These are phyloP conservation scores for Doryteuthis pealeii DNA, from an alignment of 1,140 invertebrate species.

Conservation along the genomic window DNA sequence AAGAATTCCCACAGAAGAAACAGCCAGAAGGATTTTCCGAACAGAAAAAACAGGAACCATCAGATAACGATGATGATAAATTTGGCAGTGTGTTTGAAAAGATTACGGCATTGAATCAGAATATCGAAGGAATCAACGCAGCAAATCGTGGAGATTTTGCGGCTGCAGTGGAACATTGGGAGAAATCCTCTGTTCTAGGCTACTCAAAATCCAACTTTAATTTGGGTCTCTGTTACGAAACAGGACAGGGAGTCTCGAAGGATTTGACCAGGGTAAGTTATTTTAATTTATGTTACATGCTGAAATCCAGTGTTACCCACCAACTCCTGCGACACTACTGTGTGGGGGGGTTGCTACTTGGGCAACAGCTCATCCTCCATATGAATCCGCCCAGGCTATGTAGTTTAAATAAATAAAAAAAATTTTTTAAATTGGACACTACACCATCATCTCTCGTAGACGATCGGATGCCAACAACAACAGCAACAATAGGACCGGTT, in stretches of 20 bases:
- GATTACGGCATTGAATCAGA: slow-evolving; percentile 37
- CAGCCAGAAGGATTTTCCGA: not conserved
- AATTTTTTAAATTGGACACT: no score
- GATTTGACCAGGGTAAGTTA: slow-evolving; percentile 43
- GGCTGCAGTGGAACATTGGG: slow-evolving; percentile 38
- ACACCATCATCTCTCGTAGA: no score
- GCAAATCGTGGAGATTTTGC: slow-evolving; percentile 31
- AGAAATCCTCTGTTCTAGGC: slow-evolving; percentile 40
- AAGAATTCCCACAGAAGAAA: no score
- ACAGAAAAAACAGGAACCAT: slow-evolving; percentile 13
- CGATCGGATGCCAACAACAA: no score
- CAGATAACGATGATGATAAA: slow-evolving; percentile 32
- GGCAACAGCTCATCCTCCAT: no score
- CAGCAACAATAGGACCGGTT: no score
- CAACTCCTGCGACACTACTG: no score
- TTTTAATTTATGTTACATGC: no score
- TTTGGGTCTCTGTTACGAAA: slow-evolving; percentile 55
- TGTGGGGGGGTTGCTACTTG: no score
- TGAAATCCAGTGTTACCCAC: no score
- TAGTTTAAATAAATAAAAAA: no score
- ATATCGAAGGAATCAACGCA: slow-evolving; percentile 32
- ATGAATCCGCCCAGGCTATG: no score
- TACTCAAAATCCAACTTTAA: slow-evolving; percentile 52
- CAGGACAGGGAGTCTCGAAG: slow-evolving; percentile 46
- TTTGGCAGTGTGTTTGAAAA: slow-evolving; percentile 38